phyloP scores from a whole-genome alignment of 2,113 vertebrate species.

The Myiopsitta monachus region DNA sequence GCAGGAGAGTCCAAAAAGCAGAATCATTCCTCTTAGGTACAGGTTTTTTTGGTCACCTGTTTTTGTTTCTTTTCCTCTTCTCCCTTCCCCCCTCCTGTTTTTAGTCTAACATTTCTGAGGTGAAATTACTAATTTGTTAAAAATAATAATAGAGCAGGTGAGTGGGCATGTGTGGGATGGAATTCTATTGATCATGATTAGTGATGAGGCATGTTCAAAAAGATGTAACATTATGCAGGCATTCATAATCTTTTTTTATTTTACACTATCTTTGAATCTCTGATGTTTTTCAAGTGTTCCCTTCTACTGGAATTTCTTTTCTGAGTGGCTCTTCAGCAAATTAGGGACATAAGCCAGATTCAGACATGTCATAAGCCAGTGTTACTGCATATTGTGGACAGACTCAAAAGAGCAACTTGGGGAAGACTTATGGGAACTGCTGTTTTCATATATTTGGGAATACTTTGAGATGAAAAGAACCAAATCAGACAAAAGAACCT shows the following conservation, averaged over 20 bases:
- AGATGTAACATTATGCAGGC: neutral
- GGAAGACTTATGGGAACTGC: slow-evolving; percentile 34
- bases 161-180: slow-evolving; percentile 43
- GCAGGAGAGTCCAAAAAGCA: neutral
- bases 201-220: slow-evolving; percentile 14
- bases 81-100: neutral
- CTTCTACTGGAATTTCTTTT: neutral
- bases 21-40: neutral
- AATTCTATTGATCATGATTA: slow-evolving; percentile 21
- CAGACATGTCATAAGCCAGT: neutral
- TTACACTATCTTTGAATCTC: slow-evolving; percentile 22
- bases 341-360: neutral
- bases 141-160: slow-evolving; percentile 41
- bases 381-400: neutral
- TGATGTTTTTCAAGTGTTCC: slow-evolving; percentile 31
- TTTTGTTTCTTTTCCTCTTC: neutral
- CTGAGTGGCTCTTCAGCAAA: neutral
- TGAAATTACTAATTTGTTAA: slow-evolving; percentile 39
- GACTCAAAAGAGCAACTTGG: slow-evolving; percentile 15
- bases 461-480: neutral
- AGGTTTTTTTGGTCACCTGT: slow-evolving; percentile 26
- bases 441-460: neutral
- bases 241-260: slow-evolving; percentile 33
- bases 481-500: neutral
- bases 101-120: slow-evolving; percentile 1